phyloP scores from a whole-genome alignment of 2,797 vertebrate genomes.

The Platyrinchus mystaceus region DNA sequence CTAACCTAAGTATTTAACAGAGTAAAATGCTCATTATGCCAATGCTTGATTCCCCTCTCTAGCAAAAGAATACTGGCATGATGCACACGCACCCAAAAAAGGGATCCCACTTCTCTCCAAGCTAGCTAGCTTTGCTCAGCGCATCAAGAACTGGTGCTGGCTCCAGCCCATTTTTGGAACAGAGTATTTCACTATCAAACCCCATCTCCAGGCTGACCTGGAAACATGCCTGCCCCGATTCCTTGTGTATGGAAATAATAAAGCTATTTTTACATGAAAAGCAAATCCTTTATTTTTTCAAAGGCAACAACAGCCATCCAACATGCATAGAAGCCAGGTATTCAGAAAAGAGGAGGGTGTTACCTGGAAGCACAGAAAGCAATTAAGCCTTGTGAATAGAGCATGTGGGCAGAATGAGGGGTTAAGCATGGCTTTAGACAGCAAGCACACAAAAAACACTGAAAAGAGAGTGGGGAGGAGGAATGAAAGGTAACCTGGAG shows the following conservation, averaged over 20 bases:
- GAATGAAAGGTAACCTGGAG: background rate
- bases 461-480: background rate
- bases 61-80: background rate
- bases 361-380: background rate
- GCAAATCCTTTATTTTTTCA: conserved; percentile 1
- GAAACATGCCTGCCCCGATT: background rate
- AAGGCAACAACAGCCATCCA: background rate
- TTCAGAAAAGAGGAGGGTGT: background rate
- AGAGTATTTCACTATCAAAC: background rate
- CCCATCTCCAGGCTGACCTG: conserved; percentile 25
- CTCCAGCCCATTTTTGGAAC: conserved; percentile 46
- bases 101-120: background rate
- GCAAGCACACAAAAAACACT: background rate
- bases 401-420: background rate
- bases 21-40: background rate
- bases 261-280: conserved; percentile 38
- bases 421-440: background rate
- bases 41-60: background rate
- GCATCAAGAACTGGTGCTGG: background rate
- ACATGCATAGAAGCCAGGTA: background rate
- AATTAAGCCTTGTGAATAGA: background rate
- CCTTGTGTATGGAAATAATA: conserved; percentile 5
- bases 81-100: conserved; percentile 14
- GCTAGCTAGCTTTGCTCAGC: background rate
- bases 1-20: background rate